Evolutionary conservation across 2,888 invertebrate species (phyloP).

Genomic region (Periphyllus acericola): DNA sequence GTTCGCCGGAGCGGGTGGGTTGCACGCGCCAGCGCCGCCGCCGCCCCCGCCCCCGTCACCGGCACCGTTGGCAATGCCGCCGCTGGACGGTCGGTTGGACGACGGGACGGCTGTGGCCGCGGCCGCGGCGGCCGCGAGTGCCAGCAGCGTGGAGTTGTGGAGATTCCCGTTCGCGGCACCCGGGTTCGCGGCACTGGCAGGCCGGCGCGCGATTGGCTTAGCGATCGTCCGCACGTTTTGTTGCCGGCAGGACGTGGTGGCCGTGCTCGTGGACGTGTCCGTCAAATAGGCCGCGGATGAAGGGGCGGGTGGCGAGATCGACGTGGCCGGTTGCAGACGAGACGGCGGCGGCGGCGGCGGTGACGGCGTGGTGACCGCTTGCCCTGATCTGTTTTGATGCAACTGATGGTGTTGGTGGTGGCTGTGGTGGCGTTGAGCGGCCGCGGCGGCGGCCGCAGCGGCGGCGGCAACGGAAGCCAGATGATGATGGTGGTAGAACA

Average conservation of each 20-base stretch:
- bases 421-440: not conserved
- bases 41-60: not conserved
- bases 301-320: conserved; percentile 1
- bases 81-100: not conserved
- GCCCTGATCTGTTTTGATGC: conserved; percentile 25
- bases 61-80: not conserved
- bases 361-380: not conserved
- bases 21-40: not conserved
- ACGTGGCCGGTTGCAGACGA: not conserved
- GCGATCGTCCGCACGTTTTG: conserved; percentile 64
- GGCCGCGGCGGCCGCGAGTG: conserved; percentile 28
- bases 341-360: not conserved
- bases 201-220: conserved; percentile 63
- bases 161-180: conserved; percentile 24
- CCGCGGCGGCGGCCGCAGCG: conserved; percentile 7
- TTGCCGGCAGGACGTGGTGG: conserved; percentile 62
- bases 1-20: conserved; percentile 1
- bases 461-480: conserved; percentile 33
- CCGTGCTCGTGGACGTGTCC: not conserved
- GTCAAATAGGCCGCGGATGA: not conserved
- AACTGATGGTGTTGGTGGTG: conserved; percentile 17
- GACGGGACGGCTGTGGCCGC: not conserved
- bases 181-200: conserved; percentile 3
- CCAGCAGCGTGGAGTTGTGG: conserved; percentile 38
- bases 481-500: conserved; percentile 49